Evolutionary conservation across 2,113 vertebrate species (phyloP), one percentile per base, ranked within the genome.

Genomic region (Alectura lathami): DNA sequence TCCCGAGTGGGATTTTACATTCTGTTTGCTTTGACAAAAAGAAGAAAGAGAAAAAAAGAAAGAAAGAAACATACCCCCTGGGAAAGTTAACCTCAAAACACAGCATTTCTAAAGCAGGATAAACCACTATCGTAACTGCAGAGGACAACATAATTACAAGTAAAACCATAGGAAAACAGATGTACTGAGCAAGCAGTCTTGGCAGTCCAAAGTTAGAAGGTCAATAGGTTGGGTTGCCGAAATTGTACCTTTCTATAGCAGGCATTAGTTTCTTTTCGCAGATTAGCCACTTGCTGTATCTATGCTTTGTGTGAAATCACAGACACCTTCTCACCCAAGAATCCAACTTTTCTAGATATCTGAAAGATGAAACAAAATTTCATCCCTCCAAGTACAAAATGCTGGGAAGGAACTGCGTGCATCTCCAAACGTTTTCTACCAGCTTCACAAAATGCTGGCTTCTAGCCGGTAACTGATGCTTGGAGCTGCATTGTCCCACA

Each of bases 121-220:
- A 90, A 95, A 94, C 89, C 93, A 75, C 81, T 77, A 60, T 86
- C 42, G 14, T 93, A 93, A 93, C 93, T 95, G 92, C 47, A 94
- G 92, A 97, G 92, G 93, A 86, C 88, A 92, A 94, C 91, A 95
- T 97, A 96, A 98, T 95, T 96, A 96, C 73, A 85, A 88, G 77
- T 91, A 89, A 93, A 97, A 96, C 53, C 76, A 84, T 63, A 96
- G 96, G 96, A 60, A 95, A 87, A 94, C 93, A 96, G 92, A 84
- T 88, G 83, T 93, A 92, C 92, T 91, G 60, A 94, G 87, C 91
- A 96, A 96, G 94, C 92, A 93, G 73, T 48, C 94, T 77, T 96
- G 96, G 97, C 97, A 96, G 93, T 81, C 94, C 86, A 81, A 96
- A 96, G 94, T 82, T 95, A 89, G 83, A 86, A 91, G 91, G 95